Percentiles rank a stretch among this genome's conserved stretches.
Evolutionary conservation across 1,140 invertebrate genomes (phyloP).

Genomic region (Drosophila truncata): DNA sequence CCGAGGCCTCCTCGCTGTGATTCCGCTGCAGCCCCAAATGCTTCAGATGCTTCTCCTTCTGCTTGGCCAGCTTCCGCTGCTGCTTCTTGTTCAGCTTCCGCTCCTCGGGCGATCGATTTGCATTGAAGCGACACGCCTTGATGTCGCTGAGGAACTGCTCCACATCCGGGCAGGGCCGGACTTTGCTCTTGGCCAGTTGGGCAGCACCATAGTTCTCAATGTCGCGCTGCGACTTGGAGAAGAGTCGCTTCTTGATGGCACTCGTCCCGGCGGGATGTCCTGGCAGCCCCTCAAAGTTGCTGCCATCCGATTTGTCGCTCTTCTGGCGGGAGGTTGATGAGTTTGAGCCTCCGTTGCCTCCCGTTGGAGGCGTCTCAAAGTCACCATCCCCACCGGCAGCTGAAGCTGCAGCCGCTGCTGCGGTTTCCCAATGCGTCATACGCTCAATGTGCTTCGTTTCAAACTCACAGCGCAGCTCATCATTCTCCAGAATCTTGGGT

Average conservation of each 20-base stretch:
- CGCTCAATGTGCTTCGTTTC: constrained; percentile 87
- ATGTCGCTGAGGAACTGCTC: constrained; percentile 80
- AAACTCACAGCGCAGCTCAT: constrained; percentile 87
- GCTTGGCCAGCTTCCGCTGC: constrained; percentile 84
- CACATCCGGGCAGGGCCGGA: constrained; percentile 70
- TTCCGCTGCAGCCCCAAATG: constrained; percentile 86
- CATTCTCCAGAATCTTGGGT: constrained; percentile 87
- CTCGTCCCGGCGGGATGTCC: constrained; percentile 59
- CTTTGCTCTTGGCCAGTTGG: constrained; percentile 51
- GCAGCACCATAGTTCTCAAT: constrained; percentile 70
- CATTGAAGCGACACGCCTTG: constrained; percentile 67
- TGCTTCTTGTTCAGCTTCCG: constrained; percentile 84
- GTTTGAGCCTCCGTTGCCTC: constrained; percentile 38
- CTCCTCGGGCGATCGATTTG: constrained; percentile 80
- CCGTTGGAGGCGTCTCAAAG: constrained; percentile 48
- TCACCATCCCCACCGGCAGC: constrained; percentile 6
- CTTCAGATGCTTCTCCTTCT: constrained; percentile 87
- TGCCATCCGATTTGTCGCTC: constrained; percentile 76
- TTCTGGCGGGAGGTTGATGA: constrained; percentile 62
- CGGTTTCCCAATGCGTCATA: constrained; percentile 74
- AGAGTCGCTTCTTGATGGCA: constrained; percentile 77
- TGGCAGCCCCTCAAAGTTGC: constrained; percentile 20
- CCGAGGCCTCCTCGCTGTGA: constrained; percentile 71
- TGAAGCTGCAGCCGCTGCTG: constrained; percentile 6
- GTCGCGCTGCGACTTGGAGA: constrained; percentile 68